Evolutionary conservation across 2,888 invertebrate genomes (phyloP).

Genomic region (Leucophora obtusa): DNA sequence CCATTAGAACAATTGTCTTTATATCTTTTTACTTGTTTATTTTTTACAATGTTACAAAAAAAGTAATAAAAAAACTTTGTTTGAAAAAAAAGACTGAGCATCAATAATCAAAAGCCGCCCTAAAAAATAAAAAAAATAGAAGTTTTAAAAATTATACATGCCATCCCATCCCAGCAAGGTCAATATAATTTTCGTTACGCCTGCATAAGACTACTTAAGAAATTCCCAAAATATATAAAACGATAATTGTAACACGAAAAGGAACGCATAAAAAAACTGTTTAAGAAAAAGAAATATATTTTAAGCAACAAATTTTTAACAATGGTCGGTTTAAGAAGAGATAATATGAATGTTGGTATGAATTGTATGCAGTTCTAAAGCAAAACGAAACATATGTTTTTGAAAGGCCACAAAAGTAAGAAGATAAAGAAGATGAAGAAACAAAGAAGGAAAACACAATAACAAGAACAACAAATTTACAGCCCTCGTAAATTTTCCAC

Average conservation of each 20-base stretch:
- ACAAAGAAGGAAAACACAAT: conserved; percentile 20
- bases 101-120: conserved; percentile 1
- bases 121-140: background rate
- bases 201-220: conserved; percentile 50
- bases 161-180: conserved; percentile 35
- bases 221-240: conserved; percentile 9
- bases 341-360: conserved; percentile 64
- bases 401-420: background rate
- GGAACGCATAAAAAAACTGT: conserved; percentile 12
- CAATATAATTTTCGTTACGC: conserved; percentile 60
- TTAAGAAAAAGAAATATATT: conserved; percentile 9
- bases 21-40: background rate
- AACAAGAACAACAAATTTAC: conserved; percentile 42
- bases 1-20: background rate
- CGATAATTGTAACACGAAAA: conserved; percentile 32
- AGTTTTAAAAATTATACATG: conserved; percentile 1
- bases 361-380: conserved; percentile 64
- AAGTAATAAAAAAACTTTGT: conserved; percentile 5
- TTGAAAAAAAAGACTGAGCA: background rate
- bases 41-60: background rate
- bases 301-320: conserved; percentile 13
- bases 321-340: conserved; percentile 54
- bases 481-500: conserved; percentile 51
- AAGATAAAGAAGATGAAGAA: conserved; percentile 6
- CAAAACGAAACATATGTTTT: conserved; percentile 50